These are phyloP conservation scores for Tachysurus vachellii DNA, from an alignment of 2,113 vertebrate species.

Conservation along the genomic window DNA sequence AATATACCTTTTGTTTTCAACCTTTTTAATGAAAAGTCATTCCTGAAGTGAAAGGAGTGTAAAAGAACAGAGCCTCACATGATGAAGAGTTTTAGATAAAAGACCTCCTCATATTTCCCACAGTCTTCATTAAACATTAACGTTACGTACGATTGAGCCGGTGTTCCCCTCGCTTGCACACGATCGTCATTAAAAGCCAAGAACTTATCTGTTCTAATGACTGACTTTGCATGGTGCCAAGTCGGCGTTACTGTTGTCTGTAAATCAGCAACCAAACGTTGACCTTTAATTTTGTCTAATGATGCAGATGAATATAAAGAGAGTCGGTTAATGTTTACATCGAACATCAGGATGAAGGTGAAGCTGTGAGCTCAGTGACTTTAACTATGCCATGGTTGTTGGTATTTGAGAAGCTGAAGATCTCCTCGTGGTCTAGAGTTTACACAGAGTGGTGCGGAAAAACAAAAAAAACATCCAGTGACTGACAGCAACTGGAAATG, in stretches of 20 bases:
- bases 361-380: background rate
- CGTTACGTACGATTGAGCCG: background rate
- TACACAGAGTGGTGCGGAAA: background rate
- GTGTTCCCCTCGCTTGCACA: background rate
- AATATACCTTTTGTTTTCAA: background rate
- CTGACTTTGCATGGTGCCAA: no score
- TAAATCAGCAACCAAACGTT: background rate
- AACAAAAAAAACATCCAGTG: background rate
- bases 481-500: background rate
- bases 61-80: background rate
- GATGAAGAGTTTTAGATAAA: background rate
- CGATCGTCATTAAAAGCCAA: background rate
- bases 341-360: background rate
- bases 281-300: background rate
- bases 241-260: background rate
- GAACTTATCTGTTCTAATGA: background rate
- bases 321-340: background rate
- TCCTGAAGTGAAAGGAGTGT: conserved; percentile 14
- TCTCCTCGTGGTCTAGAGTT: background rate
- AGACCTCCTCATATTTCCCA: background rate
- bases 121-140: background rate
- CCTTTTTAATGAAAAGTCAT: conserved; percentile 41
- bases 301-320: background rate
- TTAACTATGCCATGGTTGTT: no score
- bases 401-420: no score